phyloP scores from a whole-genome alignment of 2,888 invertebrate species.

The Synanthedon tipuliformis region DNA sequence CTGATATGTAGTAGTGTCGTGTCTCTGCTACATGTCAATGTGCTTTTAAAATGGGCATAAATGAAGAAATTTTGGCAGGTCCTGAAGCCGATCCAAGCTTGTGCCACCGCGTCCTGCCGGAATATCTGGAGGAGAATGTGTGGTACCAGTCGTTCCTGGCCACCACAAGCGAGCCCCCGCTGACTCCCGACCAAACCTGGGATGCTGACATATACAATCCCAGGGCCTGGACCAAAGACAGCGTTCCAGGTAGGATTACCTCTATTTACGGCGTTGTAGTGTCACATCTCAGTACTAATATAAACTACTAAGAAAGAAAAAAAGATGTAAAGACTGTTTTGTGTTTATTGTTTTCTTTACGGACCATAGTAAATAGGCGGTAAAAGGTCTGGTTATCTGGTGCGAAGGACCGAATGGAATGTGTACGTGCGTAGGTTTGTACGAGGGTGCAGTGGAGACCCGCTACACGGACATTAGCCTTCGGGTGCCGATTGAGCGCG shows the following conservation, averaged over 20 bases:
- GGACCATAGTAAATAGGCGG: no score
- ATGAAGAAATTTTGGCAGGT: no score
- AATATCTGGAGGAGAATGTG: slow-evolving; percentile 61
- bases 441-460: slow-evolving; percentile 47
- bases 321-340: no score
- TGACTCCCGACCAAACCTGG: slow-evolving; percentile 27
- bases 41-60: no score
- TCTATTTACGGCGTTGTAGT: no score
- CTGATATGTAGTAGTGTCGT: no score
- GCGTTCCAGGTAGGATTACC: slow-evolving; percentile 39
- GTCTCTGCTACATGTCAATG: no score
- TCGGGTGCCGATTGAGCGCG: slow-evolving; percentile 10
- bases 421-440: slow-evolving; percentile 29
- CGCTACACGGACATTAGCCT: slow-evolving; percentile 55
- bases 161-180: slow-evolving; percentile 19
- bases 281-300: no score
- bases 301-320: no score
- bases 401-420: no score
- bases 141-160: slow-evolving; percentile 64
- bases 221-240: slow-evolving; percentile 44
- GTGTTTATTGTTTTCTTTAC: no score
- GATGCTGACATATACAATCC: slow-evolving; percentile 52
- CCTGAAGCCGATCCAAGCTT: slow-evolving; percentile 12
- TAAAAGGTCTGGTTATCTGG: no score
- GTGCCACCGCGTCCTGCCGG: slow-evolving; percentile 32